Evolutionary conservation across 2,797 vertebrate species (phyloP).

Genomic region (Otolemur crassicaudatus): DNA sequence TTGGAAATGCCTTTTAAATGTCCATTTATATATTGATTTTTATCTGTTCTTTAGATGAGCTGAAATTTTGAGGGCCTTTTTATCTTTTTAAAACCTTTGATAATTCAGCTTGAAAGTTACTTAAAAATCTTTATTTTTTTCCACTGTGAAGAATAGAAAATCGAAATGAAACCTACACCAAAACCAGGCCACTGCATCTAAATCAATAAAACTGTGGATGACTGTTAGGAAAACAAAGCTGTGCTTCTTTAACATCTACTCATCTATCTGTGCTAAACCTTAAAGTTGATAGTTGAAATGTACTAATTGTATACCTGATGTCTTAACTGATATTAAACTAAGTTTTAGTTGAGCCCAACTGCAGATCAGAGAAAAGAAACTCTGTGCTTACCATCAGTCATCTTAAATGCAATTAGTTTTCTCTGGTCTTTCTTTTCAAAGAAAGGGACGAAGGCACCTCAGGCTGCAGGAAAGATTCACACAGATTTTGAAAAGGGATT

Average conservation of each 20-base stretch:
- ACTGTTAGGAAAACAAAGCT: constrained; percentile 86
- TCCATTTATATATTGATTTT: constrained; percentile 69
- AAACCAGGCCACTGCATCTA: constrained; percentile 90
- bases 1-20: constrained; percentile 62
- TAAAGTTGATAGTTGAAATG: constrained; percentile 75
- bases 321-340: constrained; percentile 81
- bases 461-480: constrained; percentile 96
- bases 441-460: constrained; percentile 96
- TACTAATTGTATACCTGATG: constrained; percentile 73
- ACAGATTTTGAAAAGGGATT: constrained; percentile 97
- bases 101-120: constrained; percentile 86
- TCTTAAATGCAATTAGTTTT: constrained; percentile 93
- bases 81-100: constrained; percentile 77
- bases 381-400: constrained; percentile 90
- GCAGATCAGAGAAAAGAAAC: constrained; percentile 80
- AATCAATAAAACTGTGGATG: constrained; percentile 93
- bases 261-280: constrained; percentile 89
- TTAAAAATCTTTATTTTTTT: constrained; percentile 86
- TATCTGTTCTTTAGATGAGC: constrained; percentile 69
- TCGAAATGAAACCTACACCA: constrained; percentile 91
- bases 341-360: constrained; percentile 85
- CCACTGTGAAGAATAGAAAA: constrained; percentile 87
- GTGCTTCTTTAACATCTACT: constrained; percentile 85
- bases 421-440: constrained; percentile 89
- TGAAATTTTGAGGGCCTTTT: constrained; percentile 78